Percentiles rank a stretch among this genome's conserved stretches.
Conservation (phyloP, 1,140 invertebrate species). For the Ganaspis sp. region DNA sequence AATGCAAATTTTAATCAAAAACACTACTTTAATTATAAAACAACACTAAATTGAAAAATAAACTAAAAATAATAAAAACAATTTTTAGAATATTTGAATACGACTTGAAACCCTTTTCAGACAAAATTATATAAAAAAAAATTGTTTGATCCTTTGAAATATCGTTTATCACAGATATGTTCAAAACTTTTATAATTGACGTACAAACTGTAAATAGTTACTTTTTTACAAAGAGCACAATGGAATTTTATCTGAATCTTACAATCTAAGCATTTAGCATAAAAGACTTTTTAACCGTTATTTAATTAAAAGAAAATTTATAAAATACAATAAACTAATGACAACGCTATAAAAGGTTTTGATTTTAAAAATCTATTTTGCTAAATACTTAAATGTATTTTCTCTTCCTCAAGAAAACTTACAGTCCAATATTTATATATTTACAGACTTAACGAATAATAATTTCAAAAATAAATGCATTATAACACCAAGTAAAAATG, state of each 20-base stretch:
- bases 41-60: neutral
- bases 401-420: neutral
- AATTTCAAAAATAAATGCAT: neutral
- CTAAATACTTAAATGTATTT: neutral
- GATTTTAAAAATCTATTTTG: constrained; percentile 1
- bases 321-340: neutral
- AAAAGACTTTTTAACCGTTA: neutral
- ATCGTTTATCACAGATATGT: neutral
- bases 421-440: constrained; percentile 1
- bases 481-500: neutral
- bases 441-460: constrained; percentile 1
- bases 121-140: neutral
- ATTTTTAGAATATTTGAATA: neutral
- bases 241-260: neutral
- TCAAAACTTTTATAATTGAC: neutral
- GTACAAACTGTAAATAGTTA: neutral
- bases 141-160: neutral
- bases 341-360: neutral
- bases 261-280: neutral
- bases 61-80: neutral
- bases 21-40: neutral
- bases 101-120: neutral
- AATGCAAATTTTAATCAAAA: neutral
- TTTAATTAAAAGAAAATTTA: neutral
- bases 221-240: neutral